Evolutionary conservation across 2,888 invertebrate genomes (phyloP), one percentile per base, ranked within the genome.

Genomic region (Acrocera orbiculus): DNA sequence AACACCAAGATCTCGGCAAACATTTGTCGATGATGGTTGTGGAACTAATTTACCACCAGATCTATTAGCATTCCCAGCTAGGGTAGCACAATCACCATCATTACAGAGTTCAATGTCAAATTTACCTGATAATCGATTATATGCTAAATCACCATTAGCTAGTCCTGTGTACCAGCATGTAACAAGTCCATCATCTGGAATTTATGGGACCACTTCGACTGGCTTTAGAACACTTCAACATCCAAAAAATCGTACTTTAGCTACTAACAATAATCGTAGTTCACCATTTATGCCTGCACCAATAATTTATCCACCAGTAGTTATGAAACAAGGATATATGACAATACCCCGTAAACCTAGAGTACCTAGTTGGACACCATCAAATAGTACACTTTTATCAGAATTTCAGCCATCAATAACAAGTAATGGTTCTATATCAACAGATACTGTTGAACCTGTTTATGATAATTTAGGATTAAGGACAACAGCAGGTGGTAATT

Each of bases 401-500:
- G 56, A 57, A 25, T 54, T 53, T 29, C 52, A 53, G 36, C 50
- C 50, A 32, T 53, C 56, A 11, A 16, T 16, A 5, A 9, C 14
- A 23, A 28, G 28, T 14, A 23, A 8, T 15, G 16, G 24, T 10
- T 14, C 17, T 10, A 8, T 14, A 11, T 56, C 56, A 36, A 54
- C 55, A 41, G 51, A 56, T 61, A 70, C 42, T 47, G 55, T 53
- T 2, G 52, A 54, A 4, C 86, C 86, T 0, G 69, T 86, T 16
- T 87, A 87, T 52, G 87, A 87, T 51, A 86, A 86, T 53, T 61
- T 87, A 29, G 87, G 87, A 0, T 60, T 78, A 13, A 67, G 87
- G 32, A 85, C 85, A 13, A 83, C 87, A 13, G 85, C 81, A 13
- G 78, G 82, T 42, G 87, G 87, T n/a, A 81, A 79, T 51, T 82